These are phyloP conservation scores for Tetragnatha montana DNA, from an alignment of 2,888 invertebrate genomes.

Conservation along the genomic window DNA sequence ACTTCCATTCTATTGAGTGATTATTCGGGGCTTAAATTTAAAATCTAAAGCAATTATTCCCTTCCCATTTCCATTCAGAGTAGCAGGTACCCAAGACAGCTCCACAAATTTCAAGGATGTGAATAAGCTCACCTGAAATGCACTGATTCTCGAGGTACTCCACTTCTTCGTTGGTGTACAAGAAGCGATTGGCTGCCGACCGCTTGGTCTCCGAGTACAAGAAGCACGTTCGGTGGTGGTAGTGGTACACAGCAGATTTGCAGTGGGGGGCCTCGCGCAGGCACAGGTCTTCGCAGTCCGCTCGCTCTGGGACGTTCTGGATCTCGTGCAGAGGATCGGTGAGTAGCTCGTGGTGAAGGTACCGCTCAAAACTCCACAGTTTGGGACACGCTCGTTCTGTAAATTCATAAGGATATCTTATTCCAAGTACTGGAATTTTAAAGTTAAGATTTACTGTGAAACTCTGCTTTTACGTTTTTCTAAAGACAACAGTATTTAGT, in stretches of 20 bases:
- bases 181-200: constrained; percentile 78
- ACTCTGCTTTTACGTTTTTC: background rate
- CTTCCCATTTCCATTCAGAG: too few relatives aligned
- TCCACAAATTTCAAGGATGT: too few relatives aligned
- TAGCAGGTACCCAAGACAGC: too few relatives aligned
- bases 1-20: too few relatives aligned
- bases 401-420: background rate
- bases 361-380: constrained; percentile 78
- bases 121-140: constrained; percentile 76
- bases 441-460: too few relatives aligned
- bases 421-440: background rate
- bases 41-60: too few relatives aligned
- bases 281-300: constrained; percentile 78
- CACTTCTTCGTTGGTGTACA: constrained; percentile 76
- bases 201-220: constrained; percentile 78
- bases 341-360: constrained; percentile 78
- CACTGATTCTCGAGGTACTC: constrained; percentile 80
- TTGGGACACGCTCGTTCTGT: constrained; percentile 76
- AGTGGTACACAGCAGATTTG: constrained; percentile 78
- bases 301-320: constrained; percentile 76
- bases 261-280: constrained; percentile 77
- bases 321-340: constrained; percentile 77
- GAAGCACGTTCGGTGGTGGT: constrained; percentile 77
- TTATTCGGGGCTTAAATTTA: too few relatives aligned
- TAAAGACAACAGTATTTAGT: background rate